Base-by-base conservation (phyloP, 2,113 vertebrate genomes). In the Hippocampus abdominalis region DNA sequence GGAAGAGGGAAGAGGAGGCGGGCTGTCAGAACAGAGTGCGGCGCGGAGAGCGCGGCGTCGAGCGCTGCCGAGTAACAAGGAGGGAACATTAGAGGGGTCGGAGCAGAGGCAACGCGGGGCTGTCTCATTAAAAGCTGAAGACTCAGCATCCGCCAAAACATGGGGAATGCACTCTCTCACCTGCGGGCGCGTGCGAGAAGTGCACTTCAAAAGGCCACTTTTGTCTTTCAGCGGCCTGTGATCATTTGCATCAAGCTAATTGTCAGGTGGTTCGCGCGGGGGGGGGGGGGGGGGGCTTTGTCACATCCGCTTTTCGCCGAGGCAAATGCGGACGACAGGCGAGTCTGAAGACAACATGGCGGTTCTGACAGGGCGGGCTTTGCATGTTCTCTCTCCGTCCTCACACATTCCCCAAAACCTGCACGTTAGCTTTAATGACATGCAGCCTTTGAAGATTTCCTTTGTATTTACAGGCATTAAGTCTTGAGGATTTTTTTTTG, bases 81-180 rank as follows among this genome's bases (percentile, higher is more conserved):
- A 73, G 62, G 71, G 68, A 69, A 74, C 78, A 76, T 84, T 72
- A 80, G 73, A 79, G 78, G 71, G 84, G 81, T 86, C 83, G 75
- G 70, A 81, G 81, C 85, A 84, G 73, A 84, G 79, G 68, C 73
- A 71, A 61, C 66, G 78, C 73, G 75, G 5, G 73, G 39, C 46
- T 32, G 78, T 82, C 85, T 84, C 84, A 88, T 89, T 89, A 88
- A 84, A 80, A 82, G 36, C 29, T 48, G 76, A 84, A 63, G 71
- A 73, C 60, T 72, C 63, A 73, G 78, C 62, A 64, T 63, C 70
- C 29, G 23, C 54, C 23, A 25, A 73, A 69, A 75, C 76, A 68
- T 16, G n/a, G 29, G 29, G 15, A 70, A 36, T 11, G 27, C 25
- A 2, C 57, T 6, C 56, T 29, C 27, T 60, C 57, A 60, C 25